These are phyloP conservation scores for Sterrhoptilus dennistouni DNA, from an alignment of 2,113 vertebrate species.

Conservation along the genomic window DNA sequence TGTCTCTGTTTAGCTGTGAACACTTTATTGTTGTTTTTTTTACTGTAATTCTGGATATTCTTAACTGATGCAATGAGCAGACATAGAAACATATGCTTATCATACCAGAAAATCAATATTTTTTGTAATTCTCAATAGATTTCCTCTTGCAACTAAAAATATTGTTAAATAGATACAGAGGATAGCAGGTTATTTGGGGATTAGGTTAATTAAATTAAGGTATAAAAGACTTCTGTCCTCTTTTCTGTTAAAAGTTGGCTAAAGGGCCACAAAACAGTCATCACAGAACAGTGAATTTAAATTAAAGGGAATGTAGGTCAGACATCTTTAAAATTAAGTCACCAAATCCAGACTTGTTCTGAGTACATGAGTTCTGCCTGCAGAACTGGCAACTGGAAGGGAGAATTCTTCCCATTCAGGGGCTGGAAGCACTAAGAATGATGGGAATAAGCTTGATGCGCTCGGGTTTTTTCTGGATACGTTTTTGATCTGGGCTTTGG, in stretches of 20 bases:
- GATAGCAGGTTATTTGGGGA: background rate
- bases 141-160: background rate
- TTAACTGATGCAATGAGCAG: background rate
- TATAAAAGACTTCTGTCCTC: background rate
- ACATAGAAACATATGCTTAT: background rate
- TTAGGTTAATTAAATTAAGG: background rate
- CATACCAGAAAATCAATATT: background rate
- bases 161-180: background rate
- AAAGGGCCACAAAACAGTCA: background rate
- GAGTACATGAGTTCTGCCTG: background rate
- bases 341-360: background rate
- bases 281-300: background rate
- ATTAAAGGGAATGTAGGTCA: background rate
- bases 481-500: background rate
- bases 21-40: background rate
- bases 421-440: background rate
- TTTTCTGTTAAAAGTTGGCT: background rate
- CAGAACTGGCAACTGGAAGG: background rate
- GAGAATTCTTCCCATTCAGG: background rate
- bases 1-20: background rate
- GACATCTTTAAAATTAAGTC: background rate
- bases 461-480: background rate
- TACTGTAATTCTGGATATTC: background rate
- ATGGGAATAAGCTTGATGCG: background rate
- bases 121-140: background rate